Evolutionary conservation across 1,140 invertebrate species (phyloP).

Genomic region (Papilio polytes): DNA sequence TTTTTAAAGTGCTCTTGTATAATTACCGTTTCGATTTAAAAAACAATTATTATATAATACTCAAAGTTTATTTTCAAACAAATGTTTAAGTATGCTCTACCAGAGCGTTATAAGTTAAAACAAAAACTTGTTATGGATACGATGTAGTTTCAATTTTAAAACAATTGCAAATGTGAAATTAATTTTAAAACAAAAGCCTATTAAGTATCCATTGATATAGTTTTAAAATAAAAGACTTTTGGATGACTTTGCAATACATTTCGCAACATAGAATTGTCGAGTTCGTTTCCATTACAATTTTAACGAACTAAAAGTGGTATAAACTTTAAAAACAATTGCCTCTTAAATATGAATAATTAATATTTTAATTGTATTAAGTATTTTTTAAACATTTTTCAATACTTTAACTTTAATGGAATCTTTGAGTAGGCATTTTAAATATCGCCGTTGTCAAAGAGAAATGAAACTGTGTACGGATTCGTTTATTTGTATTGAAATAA

Average conservation of each 20-base stretch:
- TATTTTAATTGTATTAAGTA: neutral
- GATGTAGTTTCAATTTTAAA: neutral
- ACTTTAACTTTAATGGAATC: neutral
- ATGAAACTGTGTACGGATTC: neutral
- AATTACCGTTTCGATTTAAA: neutral
- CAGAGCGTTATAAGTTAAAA: neutral
- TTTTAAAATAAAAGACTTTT: conserved; percentile 10
- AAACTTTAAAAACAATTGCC: neutral
- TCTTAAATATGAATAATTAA: neutral
- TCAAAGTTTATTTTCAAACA: neutral
- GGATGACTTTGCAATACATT: neutral
- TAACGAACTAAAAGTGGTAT: neutral
- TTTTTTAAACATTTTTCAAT: neutral
- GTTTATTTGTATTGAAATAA: neutral
- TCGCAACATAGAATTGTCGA: neutral
- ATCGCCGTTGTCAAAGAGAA: neutral
- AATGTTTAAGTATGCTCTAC: conserved; percentile 3
- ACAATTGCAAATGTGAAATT: neutral
- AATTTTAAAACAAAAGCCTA: neutral
- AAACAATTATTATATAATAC: neutral
- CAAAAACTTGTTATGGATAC: neutral
- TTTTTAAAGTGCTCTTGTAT: neutral
- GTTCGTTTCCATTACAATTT: conserved; percentile 1
- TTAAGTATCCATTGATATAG: neutral
- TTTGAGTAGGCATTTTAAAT: neutral